These are phyloP conservation scores for Micoletzkya japonica DNA, from an alignment of 2,888 invertebrate genomes.

Conservation along the genomic window DNA sequence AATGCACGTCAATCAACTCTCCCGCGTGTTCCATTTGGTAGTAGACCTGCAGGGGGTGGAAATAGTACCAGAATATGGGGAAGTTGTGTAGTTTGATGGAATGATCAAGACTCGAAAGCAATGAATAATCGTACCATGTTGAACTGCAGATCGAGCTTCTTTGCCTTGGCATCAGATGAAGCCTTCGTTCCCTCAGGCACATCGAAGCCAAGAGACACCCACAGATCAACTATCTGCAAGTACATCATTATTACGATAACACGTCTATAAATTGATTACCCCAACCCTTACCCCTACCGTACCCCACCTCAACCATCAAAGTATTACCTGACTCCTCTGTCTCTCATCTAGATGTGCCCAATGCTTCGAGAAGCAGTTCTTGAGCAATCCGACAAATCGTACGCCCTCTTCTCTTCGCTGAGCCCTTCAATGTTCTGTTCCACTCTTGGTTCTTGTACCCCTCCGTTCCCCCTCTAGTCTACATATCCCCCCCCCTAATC, in stretches of 20 bases:
- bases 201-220: constrained; percentile 58
- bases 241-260: neutral
- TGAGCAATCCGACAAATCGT: constrained; percentile 53
- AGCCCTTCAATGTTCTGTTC: neutral
- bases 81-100: neutral
- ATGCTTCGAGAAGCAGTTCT: constrained; percentile 53
- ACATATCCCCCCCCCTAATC: too few species aligned
- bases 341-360: constrained; percentile 52
- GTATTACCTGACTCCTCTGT: constrained; percentile 48
- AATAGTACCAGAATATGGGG: too few species aligned
- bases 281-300: too few species aligned
- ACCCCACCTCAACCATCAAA: neutral
- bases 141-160: constrained; percentile 53
- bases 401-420: constrained; percentile 49
- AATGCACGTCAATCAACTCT: constrained; percentile 58
- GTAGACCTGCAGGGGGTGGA: constrained; percentile 27
- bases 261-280: neutral
- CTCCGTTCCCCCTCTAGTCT: too few species aligned
- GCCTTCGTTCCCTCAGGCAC: constrained; percentile 45
- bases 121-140: constrained; percentile 45
- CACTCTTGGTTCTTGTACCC: too few species aligned
- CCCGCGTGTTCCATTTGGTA: constrained; percentile 57
- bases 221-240: constrained; percentile 49
- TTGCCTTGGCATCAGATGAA: constrained; percentile 44
- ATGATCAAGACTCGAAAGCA: neutral